phyloP scores from a whole-genome alignment of 2,797 vertebrate species.

The Sardinella longiceps region DNA sequence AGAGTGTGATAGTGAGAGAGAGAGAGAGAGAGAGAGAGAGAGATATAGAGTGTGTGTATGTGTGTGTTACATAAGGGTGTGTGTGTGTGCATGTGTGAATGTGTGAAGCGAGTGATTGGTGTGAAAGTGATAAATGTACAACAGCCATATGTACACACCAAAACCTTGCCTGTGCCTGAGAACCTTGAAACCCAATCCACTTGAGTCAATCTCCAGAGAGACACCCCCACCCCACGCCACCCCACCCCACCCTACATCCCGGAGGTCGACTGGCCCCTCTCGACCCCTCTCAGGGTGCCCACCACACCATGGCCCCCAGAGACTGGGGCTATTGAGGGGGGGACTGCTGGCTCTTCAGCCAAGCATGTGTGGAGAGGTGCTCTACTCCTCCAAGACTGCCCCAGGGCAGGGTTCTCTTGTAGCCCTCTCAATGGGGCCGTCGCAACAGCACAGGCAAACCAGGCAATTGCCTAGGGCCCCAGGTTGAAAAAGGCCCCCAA shows the following conservation, averaged over 20 bases:
- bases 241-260: not conserved
- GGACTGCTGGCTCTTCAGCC: not conserved
- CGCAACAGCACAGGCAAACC: too few relatives aligned
- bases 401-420: too few relatives aligned
- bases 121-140: conserved; percentile 4
- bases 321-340: not conserved
- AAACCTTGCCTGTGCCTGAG: not conserved
- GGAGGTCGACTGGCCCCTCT: not conserved
- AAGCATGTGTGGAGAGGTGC: not conserved
- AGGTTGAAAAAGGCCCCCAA: too few relatives aligned
- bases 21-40: not conserved
- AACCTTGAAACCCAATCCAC: conserved; percentile 13
- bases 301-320: not conserved
- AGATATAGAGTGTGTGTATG: not conserved
- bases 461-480: too few relatives aligned
- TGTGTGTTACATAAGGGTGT: not conserved
- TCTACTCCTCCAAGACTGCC: too few relatives aligned
- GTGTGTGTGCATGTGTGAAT: not conserved
- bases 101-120: not conserved
- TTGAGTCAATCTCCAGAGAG: not conserved
- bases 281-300: not conserved
- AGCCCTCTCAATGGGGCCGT: too few relatives aligned
- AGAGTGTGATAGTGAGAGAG: not conserved
- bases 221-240: not conserved
- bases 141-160: not conserved